phyloP scores from a whole-genome alignment of 2,888 invertebrate species.

The Entomobrya multifasciata region DNA sequence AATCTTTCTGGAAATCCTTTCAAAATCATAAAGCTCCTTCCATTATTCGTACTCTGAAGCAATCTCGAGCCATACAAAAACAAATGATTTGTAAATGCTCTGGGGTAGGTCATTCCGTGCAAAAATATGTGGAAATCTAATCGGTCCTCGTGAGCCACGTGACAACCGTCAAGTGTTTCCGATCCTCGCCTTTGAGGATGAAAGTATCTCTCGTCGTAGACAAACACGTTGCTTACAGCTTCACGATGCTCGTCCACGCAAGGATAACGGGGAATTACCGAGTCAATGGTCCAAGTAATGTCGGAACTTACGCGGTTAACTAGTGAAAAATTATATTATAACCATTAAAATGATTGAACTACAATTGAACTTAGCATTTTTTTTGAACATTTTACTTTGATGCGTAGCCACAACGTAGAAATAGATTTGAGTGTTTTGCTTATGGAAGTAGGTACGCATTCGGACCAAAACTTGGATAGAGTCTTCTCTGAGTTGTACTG shows the following conservation, averaged over 20 bases:
- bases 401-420: conserved; percentile 74
- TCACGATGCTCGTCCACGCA: conserved; percentile 68
- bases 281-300: conserved; percentile 60
- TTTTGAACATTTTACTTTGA: conserved; percentile 13
- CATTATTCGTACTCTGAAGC: conserved; percentile 73
- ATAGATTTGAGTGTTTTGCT: background rate
- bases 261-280: conserved; percentile 67
- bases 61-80: conserved; percentile 74
- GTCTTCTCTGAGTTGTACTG: conserved; percentile 46
- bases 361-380: too few species aligned
- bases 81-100: conserved; percentile 60
- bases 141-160: background rate
- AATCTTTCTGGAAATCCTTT: conserved; percentile 56
- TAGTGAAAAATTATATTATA: background rate
- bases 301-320: background rate
- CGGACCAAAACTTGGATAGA: conserved; percentile 73
- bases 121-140: conserved; percentile 59
- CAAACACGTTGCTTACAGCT: conserved; percentile 22
- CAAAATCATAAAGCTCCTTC: conserved; percentile 61
- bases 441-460: conserved; percentile 50
- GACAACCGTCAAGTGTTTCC: background rate
- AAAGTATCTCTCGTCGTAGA: conserved; percentile 33
- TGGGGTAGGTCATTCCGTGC: conserved; percentile 71
- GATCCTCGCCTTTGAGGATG: background rate
- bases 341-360: too few species aligned